phyloP scores from a whole-genome alignment of 2,113 vertebrate species.

The Hemibagrus wyckioides region DNA sequence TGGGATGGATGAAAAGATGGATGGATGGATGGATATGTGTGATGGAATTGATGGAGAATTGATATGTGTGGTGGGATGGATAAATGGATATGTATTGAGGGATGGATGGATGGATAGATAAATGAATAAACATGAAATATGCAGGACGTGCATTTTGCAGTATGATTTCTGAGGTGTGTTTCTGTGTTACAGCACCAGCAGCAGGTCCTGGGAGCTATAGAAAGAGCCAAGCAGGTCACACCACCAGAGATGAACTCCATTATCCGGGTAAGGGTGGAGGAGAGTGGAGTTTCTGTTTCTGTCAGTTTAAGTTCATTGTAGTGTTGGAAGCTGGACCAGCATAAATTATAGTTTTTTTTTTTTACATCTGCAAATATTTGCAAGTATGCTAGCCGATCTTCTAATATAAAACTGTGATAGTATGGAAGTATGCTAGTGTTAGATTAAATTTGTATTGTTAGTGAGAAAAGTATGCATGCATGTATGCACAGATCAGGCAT shows the following conservation, averaged over 20 bases:
- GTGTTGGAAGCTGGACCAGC: background rate
- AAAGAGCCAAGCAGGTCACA: slow-evolving; percentile 96
- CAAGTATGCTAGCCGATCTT: background rate
- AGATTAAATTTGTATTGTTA: slow-evolving; percentile 39
- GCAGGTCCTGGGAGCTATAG: slow-evolving; percentile 96
- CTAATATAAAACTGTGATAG: background rate
- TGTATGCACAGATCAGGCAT: background rate
- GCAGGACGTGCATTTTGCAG: background rate
- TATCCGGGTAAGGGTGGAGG: slow-evolving; percentile 82
- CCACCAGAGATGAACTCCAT: slow-evolving; percentile 98
- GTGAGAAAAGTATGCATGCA: slow-evolving; percentile 53
- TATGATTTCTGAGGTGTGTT: background rate
- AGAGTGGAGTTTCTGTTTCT: background rate
- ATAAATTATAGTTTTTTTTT: background rate
- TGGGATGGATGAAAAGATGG: background rate
- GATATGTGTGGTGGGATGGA: background rate
- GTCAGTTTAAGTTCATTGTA: slow-evolving; percentile 46
- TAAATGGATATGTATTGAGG: background rate
- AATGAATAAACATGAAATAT: background rate
- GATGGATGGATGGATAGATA: background rate
- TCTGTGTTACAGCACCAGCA: slow-evolving; percentile 85
- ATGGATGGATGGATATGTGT: background rate
- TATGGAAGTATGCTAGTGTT: background rate
- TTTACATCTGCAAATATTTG: background rate
- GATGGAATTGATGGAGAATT: background rate